These are phyloP conservation scores for Brachyptera putata DNA, from an alignment of 2,888 invertebrate genomes.

Conservation along the genomic window DNA sequence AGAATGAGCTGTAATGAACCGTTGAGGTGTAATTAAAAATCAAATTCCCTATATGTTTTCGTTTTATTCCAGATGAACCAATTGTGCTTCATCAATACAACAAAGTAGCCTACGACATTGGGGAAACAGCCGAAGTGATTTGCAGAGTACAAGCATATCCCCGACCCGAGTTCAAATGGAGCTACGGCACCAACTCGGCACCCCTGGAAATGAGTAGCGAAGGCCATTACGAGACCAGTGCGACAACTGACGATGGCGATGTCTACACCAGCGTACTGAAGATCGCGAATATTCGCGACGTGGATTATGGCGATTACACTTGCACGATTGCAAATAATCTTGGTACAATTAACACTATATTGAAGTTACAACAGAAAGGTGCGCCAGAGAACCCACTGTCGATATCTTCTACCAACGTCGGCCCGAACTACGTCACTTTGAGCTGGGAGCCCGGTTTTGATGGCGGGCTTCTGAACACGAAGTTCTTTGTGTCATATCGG, in stretches of 20 bases:
- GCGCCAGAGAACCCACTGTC: conserved; percentile 75
- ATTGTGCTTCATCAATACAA: conserved; percentile 80
- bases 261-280: conserved; percentile 74
- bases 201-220: conserved; percentile 75
- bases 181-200: conserved; percentile 68
- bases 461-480: conserved; percentile 81
- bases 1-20: too few relatives aligned
- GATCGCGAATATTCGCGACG: conserved; percentile 68
- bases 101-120: conserved; percentile 81
- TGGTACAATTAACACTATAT: conserved; percentile 47
- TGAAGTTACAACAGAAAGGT: conserved; percentile 54
- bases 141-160: conserved; percentile 90
- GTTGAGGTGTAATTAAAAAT: too few relatives aligned
- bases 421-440: conserved; percentile 73
- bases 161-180: conserved; percentile 91
- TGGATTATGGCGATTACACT: conserved; percentile 88
- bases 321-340: conserved; percentile 82
- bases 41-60: too few relatives aligned
- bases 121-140: conserved; percentile 79
- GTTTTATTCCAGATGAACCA: conserved; percentile 64
- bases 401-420: conserved; percentile 65
- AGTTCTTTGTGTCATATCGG: conserved; percentile 80
- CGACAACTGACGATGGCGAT: conserved; percentile 77
- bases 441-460: conserved; percentile 89
- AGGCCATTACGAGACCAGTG: conserved; percentile 80